Conservation (phyloP, 2,797 vertebrate species). For the Rhinophrynus dorsalis region DNA sequence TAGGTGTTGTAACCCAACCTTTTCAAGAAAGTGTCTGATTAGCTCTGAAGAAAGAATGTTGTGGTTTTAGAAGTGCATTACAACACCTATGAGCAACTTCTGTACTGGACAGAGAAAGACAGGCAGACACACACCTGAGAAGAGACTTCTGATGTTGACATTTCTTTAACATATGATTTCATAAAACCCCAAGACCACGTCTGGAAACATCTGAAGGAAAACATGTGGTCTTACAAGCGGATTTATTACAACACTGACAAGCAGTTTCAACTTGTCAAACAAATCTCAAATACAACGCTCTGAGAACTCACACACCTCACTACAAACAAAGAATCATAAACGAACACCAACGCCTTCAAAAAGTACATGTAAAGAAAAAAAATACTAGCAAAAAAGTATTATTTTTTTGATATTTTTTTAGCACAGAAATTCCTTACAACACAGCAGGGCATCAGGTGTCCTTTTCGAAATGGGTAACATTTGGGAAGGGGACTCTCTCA, state of each 20-base stretch:
- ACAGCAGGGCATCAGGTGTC: too few relatives aligned
- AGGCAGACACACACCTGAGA: conserved; percentile 22
- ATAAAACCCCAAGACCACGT: conserved; percentile 5
- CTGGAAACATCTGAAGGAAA: neutral
- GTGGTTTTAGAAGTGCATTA: conserved; percentile 9
- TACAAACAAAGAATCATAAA: too few relatives aligned
- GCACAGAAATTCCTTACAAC: too few relatives aligned
- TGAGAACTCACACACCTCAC: too few relatives aligned
- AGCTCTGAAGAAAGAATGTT: conserved; percentile 18
- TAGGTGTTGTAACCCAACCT: neutral
- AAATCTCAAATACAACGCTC: too few relatives aligned
- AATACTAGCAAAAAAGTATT: too few relatives aligned
- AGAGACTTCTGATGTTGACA: conserved; percentile 6
- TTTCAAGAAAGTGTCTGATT: neutral
- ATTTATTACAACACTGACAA: neutral
- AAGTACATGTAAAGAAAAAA: too few relatives aligned
- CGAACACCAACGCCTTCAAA: too few relatives aligned
- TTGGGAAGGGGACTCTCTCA: too few relatives aligned
- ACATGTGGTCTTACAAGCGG: neutral
- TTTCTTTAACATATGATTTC: conserved; percentile 2
- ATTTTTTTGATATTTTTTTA: too few relatives aligned
- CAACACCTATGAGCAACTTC: neutral
- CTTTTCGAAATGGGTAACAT: too few relatives aligned
- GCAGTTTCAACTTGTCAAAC: neutral
- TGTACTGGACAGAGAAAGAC: too few relatives aligned